Conservation (phyloP, 2,113 vertebrate species). For the Isichthys henryi region DNA sequence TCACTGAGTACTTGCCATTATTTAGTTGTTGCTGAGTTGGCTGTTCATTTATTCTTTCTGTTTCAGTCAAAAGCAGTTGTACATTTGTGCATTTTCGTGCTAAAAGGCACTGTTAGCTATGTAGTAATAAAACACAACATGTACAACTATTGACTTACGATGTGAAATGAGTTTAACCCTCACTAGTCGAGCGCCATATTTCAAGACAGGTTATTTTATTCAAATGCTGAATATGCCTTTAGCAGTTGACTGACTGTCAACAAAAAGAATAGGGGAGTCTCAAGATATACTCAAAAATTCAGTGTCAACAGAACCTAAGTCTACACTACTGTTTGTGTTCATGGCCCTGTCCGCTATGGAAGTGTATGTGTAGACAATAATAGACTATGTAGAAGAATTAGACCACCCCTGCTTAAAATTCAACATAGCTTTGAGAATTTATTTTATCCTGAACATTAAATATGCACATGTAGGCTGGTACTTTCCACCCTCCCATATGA, state of each 20-base stretch:
- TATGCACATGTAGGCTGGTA: constrained; percentile 43
- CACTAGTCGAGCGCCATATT: not conserved
- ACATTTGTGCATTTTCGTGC: not conserved
- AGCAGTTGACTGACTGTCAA: not conserved
- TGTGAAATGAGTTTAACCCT: not conserved
- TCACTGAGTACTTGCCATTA: not conserved
- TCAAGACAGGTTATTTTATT: not conserved
- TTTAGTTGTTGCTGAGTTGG: not conserved
- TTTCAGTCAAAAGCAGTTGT: not conserved
- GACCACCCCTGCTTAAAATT: not conserved
- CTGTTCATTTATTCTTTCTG: not conserved
- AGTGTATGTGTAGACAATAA: not conserved
- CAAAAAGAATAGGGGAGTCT: not conserved
- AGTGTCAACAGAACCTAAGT: not conserved
- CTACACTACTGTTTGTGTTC: not conserved
- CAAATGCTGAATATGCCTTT: not conserved
- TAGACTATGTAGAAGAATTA: not conserved
- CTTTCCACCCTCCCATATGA: constrained; percentile 30
- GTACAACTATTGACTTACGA: not conserved
- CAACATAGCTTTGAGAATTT: not conserved
- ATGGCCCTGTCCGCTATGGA: not conserved
- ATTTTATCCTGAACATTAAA: constrained; percentile 20
- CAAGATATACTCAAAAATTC: too few relatives aligned
- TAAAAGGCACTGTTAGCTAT: not conserved
- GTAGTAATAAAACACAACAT: not conserved